Evolutionary conservation across 1,140 invertebrate genomes (phyloP).

Genomic region (Marisa cornuarietis): DNA sequence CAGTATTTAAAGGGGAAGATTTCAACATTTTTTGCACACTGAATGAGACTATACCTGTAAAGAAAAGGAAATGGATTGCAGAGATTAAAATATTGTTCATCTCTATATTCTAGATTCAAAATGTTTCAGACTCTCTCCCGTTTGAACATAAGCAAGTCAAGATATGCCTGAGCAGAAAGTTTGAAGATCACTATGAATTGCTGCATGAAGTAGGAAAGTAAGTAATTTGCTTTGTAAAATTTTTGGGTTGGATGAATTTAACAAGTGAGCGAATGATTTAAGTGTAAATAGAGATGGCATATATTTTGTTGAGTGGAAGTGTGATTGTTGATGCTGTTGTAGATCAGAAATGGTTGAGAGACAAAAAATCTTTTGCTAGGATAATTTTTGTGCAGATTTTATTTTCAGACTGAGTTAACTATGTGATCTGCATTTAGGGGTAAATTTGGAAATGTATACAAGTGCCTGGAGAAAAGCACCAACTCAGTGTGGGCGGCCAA

Average conservation of each 20-base stretch:
- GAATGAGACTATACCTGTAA: neutral
- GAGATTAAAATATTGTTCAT: neutral
- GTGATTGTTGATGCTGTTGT: neutral
- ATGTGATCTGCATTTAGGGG: constrained; percentile 70
- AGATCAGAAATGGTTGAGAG: neutral
- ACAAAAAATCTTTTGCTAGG: neutral
- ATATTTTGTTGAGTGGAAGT: neutral
- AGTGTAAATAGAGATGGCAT: neutral
- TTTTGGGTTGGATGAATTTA: too few relatives aligned
- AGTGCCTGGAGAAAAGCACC: constrained; percentile 91
- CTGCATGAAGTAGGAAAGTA: constrained; percentile 66
- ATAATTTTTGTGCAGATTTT: neutral
- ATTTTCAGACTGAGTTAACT: neutral
- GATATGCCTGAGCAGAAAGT: constrained; percentile 42
- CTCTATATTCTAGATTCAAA: neutral
- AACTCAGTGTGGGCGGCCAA: constrained; percentile 98
- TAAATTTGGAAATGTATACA: constrained; percentile 97
- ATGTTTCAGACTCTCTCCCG: constrained; percentile 52
- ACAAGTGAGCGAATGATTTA: neutral
- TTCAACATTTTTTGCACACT: too few relatives aligned
- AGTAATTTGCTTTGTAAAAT: too few relatives aligned
- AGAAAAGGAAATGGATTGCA: neutral
- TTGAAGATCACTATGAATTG: constrained; percentile 61
- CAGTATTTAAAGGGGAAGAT: too few relatives aligned
- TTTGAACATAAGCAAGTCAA: constrained; percentile 56